These are phyloP conservation scores for Shargacucullia verbasci DNA, from an alignment of 2,888 invertebrate species.

Conservation along the genomic window DNA sequence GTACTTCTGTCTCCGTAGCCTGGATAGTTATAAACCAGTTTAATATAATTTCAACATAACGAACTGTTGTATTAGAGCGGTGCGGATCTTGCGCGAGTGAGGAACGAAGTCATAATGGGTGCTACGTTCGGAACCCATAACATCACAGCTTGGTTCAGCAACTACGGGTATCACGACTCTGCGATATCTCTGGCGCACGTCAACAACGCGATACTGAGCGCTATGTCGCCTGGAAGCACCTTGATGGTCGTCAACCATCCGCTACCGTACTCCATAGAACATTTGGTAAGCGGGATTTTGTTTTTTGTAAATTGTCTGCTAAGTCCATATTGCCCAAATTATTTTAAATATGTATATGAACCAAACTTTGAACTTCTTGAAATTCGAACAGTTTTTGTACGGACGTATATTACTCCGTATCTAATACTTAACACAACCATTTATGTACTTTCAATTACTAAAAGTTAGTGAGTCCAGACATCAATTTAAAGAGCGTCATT, in stretches of 20 bases:
- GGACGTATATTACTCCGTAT: too few species aligned
- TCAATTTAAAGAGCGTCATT: not conserved
- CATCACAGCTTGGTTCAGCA: constrained; percentile 93
- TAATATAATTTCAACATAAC: not conserved
- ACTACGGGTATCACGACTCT: constrained; percentile 93
- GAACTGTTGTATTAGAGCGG: constrained; percentile 63
- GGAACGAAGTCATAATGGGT: constrained; percentile 88
- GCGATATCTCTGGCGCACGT: constrained; percentile 91
- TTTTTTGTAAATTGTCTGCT: too few species aligned
- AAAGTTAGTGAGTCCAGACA: too few species aligned
- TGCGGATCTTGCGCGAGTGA: constrained; percentile 76
- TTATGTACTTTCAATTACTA: too few species aligned
- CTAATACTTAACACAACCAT: too few species aligned
- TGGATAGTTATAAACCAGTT: too few species aligned
- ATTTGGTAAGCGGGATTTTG: constrained; percentile 80
- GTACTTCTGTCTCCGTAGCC: too few species aligned
- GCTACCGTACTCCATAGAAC: constrained; percentile 90
- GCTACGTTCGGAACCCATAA: constrained; percentile 84
- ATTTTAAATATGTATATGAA: too few species aligned
- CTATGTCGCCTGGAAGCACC: constrained; percentile 77
- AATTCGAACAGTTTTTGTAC: too few species aligned
- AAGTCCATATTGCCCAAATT: too few species aligned
- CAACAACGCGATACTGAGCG: constrained; percentile 90
- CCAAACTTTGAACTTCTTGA: too few species aligned
- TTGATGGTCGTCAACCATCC: constrained; percentile 91